Evolutionary conservation across 2,888 invertebrate species (phyloP).

Genomic region (Scaptomyza parva): DNA sequence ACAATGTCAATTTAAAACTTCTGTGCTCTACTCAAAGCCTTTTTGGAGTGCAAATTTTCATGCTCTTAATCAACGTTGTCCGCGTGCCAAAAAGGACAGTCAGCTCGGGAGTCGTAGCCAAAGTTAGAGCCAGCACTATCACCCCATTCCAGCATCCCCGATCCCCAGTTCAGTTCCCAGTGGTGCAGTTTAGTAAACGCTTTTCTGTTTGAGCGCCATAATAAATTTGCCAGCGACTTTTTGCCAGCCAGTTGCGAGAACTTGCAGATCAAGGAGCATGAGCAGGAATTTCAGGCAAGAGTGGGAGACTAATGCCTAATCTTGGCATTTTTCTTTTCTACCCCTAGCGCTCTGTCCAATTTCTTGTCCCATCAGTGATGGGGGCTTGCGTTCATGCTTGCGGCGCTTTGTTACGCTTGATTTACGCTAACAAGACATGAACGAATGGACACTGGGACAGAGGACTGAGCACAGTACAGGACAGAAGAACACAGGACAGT

Average conservation of each 20-base stretch:
- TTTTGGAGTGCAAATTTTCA: constrained; percentile 37
- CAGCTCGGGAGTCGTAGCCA: constrained; percentile 34
- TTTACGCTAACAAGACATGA: constrained; percentile 80
- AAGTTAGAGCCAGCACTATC: constrained; percentile 12
- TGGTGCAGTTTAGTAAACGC: constrained; percentile 75
- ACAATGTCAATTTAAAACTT: constrained; percentile 38
- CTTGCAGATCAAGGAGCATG: constrained; percentile 20
- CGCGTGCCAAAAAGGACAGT: constrained; percentile 60
- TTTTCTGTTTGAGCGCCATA: constrained; percentile 74
- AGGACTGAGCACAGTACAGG: not conserved
- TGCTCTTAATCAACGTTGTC: constrained; percentile 64
- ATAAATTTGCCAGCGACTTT: constrained; percentile 71
- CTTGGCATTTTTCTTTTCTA: constrained; percentile 33
- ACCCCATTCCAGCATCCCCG: constrained; percentile 24
- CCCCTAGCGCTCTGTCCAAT: not conserved
- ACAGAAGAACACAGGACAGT: not conserved
- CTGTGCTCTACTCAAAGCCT: constrained; percentile 32
- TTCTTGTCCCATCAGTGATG: not conserved
- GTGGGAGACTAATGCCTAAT: constrained; percentile 58
- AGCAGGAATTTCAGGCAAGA: constrained; percentile 1
- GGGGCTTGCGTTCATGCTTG: constrained; percentile 51
- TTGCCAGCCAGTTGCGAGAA: constrained; percentile 67
- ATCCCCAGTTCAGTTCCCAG: constrained; percentile 43
- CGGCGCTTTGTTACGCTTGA: constrained; percentile 78
- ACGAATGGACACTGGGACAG: constrained; percentile 73